phyloP scores from a whole-genome alignment of 2,797 vertebrate genomes.

The Chloroceryle inda region DNA sequence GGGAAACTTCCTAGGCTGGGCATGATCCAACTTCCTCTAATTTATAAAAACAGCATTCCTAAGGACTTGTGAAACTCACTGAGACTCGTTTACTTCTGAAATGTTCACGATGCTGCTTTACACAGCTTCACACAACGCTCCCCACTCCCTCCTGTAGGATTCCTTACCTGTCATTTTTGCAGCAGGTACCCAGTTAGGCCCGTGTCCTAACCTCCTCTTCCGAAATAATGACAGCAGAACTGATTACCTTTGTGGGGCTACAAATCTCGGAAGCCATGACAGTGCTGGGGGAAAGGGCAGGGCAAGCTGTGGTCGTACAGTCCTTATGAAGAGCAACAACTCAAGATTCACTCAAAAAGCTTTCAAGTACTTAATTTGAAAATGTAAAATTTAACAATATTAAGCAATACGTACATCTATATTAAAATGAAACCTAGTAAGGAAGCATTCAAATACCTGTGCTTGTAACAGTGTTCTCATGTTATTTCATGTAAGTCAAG shows the following conservation, averaged over 20 bases:
- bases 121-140: background rate
- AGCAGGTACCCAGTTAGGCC: slow-evolving; percentile 59
- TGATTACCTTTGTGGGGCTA: slow-evolving; percentile 64
- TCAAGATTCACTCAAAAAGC: background rate
- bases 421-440: background rate
- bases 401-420: background rate
- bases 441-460: background rate
- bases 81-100: background rate
- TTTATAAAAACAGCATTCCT: rapidly evolving
- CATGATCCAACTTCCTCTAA: background rate
- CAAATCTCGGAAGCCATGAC: slow-evolving; percentile 54
- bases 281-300: slow-evolving; percentile 46
- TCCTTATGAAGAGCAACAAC: slow-evolving; percentile 27
- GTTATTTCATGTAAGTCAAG: background rate
- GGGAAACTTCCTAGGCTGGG: background rate
- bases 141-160: slow-evolving; percentile 19
- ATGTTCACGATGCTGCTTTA: background rate
- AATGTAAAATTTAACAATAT: background rate
- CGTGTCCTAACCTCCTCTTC: slow-evolving; percentile 67
- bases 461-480: background rate
- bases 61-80: background rate
- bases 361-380: slow-evolving; percentile 13
- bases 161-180: slow-evolving; percentile 73
- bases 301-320: background rate
- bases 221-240: slow-evolving; percentile 56